These are phyloP conservation scores for Centropristis striata DNA, from an alignment of 2,113 vertebrate species.

Conservation along the genomic window DNA sequence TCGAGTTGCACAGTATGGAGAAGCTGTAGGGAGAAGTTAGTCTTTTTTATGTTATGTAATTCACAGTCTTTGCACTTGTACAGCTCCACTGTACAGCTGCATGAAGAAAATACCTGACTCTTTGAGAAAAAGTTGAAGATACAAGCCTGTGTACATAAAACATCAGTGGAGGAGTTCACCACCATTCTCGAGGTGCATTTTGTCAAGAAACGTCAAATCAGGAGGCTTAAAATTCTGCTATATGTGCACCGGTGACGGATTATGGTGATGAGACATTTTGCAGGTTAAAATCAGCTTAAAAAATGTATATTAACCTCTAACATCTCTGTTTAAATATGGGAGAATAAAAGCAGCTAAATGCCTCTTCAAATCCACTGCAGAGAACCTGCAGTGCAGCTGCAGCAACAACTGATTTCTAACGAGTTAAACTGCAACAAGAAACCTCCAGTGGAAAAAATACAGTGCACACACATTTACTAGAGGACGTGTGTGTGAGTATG, in stretches of 20 bases:
- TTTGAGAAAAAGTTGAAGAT: not conserved
- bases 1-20: not conserved
- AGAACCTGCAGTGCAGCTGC: too few species aligned
- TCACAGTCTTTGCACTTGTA: not conserved
- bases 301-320: not conserved
- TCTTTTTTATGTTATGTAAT: not conserved
- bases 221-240: not conserved
- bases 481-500: conserved; percentile 12
- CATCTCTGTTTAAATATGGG: too few species aligned
- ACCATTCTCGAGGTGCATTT: not conserved
- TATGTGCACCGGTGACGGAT: not conserved
- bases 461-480: not conserved
- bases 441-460: not conserved
- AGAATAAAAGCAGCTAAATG: too few species aligned
- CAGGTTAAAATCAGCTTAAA: not conserved
- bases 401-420: too few species aligned
- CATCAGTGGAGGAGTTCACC: not conserved
- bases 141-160: not conserved
- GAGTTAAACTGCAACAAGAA: not conserved
- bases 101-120: not conserved
- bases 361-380: too few species aligned
- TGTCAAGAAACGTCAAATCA: not conserved
- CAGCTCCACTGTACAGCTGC: not conserved
- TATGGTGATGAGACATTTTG: not conserved
- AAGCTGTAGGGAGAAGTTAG: too few species aligned